Base-by-base conservation (phyloP, 2,797 vertebrate genomes). In the Chanos chanos region DNA sequence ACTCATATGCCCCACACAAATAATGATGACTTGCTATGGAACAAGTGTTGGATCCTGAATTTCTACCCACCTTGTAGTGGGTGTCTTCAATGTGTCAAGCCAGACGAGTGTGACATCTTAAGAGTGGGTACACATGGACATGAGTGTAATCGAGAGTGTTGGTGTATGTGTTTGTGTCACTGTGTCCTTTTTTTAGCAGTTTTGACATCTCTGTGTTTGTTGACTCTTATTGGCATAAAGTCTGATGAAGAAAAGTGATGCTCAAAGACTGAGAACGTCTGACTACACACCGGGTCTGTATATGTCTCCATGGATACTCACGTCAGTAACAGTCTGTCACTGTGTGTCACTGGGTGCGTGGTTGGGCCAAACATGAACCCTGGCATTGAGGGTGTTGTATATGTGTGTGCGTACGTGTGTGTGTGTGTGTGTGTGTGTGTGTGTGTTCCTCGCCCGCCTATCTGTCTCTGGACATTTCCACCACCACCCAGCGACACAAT, bases 401-500 rank as follows among this genome's bases (percentile, higher is more conserved):
- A 30, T n/a, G 7, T 7, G 4, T 58, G 13, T 22, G 49, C 54
- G n/a, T 54, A 39, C 57, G 47, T 34, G 25, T 15, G 34, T 58
- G 36, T 53, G 30, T 52, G 28, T 51, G 22, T 18, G 21, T 47
- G 50, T 41, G 44, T 52, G 34, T 50, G 30, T 31, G 40, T 44
- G 59, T 54, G 34, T 52, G 60, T 52, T 57, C 39, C 19, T n/a
- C 22, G 28, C n/a, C 21, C 34, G 40, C 39, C 41, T 28, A 61
- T 61, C 58, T 28, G 43, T 64, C 67, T 53, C 34, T 60, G 56
- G 51, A 56, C 40, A 5, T 5, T 51, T 54, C 61, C 54, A 34
- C 39, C 49, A 13, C 21, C 58, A 27, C 39, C 39, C 8, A 40
- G 30, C 6, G 27, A 31, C 50, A 78, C 76, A 78, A 78, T 60